phyloP scores from a whole-genome alignment of 1,140 invertebrate genomes.

The Rhopalosiphum maidis region DNA sequence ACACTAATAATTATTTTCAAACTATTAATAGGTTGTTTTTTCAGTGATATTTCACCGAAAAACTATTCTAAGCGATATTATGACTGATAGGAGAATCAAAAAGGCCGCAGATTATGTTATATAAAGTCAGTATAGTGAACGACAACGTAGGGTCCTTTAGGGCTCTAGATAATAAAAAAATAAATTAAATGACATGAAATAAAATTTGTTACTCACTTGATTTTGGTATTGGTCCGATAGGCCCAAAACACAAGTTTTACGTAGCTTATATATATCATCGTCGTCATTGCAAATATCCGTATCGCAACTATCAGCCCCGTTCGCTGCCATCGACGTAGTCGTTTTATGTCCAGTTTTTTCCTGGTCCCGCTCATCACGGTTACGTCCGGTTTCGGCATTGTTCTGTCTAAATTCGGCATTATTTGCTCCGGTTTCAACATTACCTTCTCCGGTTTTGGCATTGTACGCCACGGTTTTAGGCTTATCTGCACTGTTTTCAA shows the following conservation, averaged over 20 bases:
- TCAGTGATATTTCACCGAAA: too few species aligned
- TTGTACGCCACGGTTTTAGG: too few species aligned
- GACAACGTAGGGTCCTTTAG: neutral
- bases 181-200: neutral
- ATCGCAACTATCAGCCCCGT: neutral
- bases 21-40: too few species aligned
- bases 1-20: too few species aligned
- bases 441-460: too few species aligned
- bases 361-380: neutral
- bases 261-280: neutral
- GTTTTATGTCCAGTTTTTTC: neutral
- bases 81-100: too few species aligned
- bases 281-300: neutral
- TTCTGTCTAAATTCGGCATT: too few species aligned
- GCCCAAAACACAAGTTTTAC: neutral
- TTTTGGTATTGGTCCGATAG: neutral
- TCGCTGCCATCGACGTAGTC: neutral
- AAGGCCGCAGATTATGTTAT: too few species aligned
- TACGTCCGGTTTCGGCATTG: neutral
- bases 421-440: too few species aligned
- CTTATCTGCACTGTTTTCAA: too few species aligned
- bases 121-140: too few species aligned
- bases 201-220: neutral
- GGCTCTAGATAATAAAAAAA: neutral
- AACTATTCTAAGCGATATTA: too few species aligned